Evolutionary conservation across 2,113 vertebrate species (phyloP).

Genomic region (Chaenocephalus aceratus): DNA sequence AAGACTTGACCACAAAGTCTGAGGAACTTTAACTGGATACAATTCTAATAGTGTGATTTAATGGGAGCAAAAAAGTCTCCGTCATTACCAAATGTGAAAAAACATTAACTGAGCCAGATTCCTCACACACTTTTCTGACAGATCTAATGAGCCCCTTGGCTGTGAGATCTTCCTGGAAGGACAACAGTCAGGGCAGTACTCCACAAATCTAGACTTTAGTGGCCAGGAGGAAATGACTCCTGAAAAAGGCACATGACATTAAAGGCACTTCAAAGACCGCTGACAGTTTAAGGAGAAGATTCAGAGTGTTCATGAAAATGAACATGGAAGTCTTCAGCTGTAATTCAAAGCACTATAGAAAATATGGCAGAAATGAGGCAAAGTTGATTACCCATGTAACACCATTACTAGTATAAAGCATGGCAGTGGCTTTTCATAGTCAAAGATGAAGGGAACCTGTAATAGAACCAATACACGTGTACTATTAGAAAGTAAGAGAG

Average conservation of each 20-base stretch:
- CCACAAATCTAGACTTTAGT: slow-evolving; percentile 53
- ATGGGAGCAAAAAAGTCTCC: background rate
- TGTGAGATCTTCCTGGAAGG: background rate
- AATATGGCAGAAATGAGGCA: slow-evolving; percentile 3
- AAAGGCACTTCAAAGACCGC: slow-evolving; percentile 51
- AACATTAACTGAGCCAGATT: background rate
- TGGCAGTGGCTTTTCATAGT: background rate
- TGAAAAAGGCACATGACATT: slow-evolving; percentile 28
- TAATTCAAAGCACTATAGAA: slow-evolving; percentile 40
- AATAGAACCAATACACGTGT: background rate
- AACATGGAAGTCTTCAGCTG: slow-evolving; percentile 36
- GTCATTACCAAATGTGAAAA: slow-evolving; percentile 38
- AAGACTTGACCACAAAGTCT: background rate
- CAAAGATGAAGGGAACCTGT: background rate
- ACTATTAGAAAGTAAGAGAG: background rate
- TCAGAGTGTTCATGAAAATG: slow-evolving; percentile 33
- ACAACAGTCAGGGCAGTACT: slow-evolving; percentile 47
- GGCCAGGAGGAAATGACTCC: slow-evolving; percentile 32
- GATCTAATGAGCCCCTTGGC: slow-evolving; percentile 57
- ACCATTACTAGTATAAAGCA: background rate
- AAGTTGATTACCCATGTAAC: slow-evolving; percentile 20
- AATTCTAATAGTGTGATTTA: slow-evolving; percentile 4
- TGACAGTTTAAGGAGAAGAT: slow-evolving; percentile 9
- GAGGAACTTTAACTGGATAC: background rate
- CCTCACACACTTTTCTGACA: slow-evolving; percentile 34